phyloP scores from a whole-genome alignment of 2,113 vertebrate genomes.

The Sula dactylatra region DNA sequence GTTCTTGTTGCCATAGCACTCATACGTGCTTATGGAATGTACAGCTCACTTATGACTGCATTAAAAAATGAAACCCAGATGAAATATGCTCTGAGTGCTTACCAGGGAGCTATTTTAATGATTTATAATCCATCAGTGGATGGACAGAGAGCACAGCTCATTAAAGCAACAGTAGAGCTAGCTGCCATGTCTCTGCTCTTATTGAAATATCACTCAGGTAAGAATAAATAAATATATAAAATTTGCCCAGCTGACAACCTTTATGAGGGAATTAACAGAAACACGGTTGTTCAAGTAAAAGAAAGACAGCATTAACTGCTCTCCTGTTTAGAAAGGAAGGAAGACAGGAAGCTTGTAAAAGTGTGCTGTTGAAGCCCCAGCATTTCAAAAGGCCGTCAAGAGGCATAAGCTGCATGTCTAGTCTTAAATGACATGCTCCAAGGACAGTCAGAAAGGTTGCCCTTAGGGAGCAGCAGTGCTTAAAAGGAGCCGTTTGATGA shows the following conservation, averaged over 20 bases:
- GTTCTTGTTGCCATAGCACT: slow-evolving; percentile 56
- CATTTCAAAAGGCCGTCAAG: neutral
- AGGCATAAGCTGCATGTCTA: neutral
- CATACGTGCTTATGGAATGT: neutral
- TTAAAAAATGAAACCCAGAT: slow-evolving; percentile 34
- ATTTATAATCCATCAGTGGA: slow-evolving; percentile 22
- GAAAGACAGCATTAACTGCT: neutral
- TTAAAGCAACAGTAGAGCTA: neutral
- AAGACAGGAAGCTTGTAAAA: neutral
- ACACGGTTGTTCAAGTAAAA: neutral
- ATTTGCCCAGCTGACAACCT: neutral
- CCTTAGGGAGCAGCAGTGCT: neutral
- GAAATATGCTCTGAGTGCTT: neutral
- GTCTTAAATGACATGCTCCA: neutral
- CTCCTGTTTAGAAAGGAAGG: neutral
- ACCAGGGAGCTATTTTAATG: slow-evolving; percentile 35
- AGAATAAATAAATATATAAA: neutral
- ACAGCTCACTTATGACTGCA: neutral
- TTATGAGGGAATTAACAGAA: neutral
- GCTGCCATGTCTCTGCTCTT: neutral
- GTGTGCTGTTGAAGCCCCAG: neutral
- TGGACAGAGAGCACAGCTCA: slow-evolving; percentile 14
- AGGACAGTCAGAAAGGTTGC: slow-evolving; percentile 10
- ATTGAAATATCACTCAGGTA: neutral
- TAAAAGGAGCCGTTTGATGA: slow-evolving; percentile 22